Evolutionary conservation across 2,888 invertebrate species (phyloP).

Genomic region (Atethmia centrago): DNA sequence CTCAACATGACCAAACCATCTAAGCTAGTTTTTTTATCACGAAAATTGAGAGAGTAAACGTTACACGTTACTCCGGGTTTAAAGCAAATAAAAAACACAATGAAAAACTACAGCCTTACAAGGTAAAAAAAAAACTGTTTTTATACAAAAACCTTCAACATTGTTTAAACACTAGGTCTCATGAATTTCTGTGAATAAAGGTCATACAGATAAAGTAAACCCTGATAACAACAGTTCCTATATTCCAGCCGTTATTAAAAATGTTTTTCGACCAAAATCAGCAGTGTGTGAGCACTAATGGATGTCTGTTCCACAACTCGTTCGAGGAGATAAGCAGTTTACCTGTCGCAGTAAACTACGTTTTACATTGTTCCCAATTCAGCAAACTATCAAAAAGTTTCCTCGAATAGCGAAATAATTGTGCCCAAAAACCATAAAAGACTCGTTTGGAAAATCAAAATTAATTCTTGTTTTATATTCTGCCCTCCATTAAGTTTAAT

Average conservation of each 20-base stretch:
- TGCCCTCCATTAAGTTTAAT: constrained; percentile 23
- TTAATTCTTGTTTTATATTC: constrained; percentile 6
- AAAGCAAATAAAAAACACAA: background rate
- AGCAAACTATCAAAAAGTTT: constrained; percentile 9
- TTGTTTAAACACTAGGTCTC: too few species aligned
- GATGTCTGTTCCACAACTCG: constrained; percentile 20
- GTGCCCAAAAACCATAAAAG: background rate
- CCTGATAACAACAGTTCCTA: background rate
- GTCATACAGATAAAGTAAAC: too few species aligned
- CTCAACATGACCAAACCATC: too few species aligned
- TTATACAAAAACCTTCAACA: too few species aligned
- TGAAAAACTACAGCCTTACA: too few species aligned
- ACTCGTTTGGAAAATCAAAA: constrained; percentile 16
- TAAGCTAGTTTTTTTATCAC: too few species aligned
- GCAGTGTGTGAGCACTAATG: constrained; percentile 30
- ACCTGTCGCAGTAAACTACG: constrained; percentile 18
- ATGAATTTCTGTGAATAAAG: too few species aligned
- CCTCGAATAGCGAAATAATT: background rate
- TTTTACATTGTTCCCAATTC: constrained; percentile 21
- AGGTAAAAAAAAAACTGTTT: too few species aligned
- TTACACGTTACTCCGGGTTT: too few species aligned
- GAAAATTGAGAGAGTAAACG: too few species aligned
- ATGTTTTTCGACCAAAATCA: constrained; percentile 37
- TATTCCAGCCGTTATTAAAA: constrained; percentile 12
- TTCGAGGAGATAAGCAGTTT: constrained; percentile 34